These are phyloP conservation scores for Strigamia crassipes DNA, from an alignment of 2,888 invertebrate genomes.

Conservation along the genomic window DNA sequence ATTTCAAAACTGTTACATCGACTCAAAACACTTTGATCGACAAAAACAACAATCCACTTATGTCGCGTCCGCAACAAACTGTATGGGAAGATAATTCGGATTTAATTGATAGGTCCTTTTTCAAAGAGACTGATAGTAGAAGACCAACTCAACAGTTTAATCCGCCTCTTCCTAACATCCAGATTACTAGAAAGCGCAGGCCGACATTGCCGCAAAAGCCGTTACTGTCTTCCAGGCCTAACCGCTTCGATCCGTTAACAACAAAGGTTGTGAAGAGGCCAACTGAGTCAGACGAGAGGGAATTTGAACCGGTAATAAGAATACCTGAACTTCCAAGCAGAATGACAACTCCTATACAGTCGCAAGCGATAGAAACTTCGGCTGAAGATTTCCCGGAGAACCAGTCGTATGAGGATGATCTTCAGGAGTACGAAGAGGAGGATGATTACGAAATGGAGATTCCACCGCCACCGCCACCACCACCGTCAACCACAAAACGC, in stretches of 20 bases:
- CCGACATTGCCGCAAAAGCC: not conserved
- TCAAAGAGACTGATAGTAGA: not conserved
- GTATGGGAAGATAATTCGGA: not conserved
- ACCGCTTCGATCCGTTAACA: not conserved
- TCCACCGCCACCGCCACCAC: not conserved
- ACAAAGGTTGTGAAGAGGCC: not conserved
- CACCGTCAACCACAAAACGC: not conserved
- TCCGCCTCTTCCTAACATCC: not conserved
- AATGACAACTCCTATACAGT: not conserved
- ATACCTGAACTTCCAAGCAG: not conserved
- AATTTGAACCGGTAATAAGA: not conserved
- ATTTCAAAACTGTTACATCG: not conserved
- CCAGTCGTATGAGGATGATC: not conserved
- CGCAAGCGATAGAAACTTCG: not conserved
- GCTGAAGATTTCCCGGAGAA: conserved; percentile 33
- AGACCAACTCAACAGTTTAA: not conserved
- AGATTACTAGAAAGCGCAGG: not conserved
- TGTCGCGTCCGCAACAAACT: not conserved
- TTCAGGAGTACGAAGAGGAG: not conserved
- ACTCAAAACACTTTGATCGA: not conserved
- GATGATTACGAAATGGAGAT: not conserved
- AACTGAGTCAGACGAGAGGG: not conserved
- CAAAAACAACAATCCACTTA: not conserved
- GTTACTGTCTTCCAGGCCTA: not conserved
- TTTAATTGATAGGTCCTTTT: not conserved